Evolutionary conservation across 2,888 invertebrate species (phyloP), one percentile per base, ranked within the genome.

Genomic region (Thereva nobilitata): DNA sequence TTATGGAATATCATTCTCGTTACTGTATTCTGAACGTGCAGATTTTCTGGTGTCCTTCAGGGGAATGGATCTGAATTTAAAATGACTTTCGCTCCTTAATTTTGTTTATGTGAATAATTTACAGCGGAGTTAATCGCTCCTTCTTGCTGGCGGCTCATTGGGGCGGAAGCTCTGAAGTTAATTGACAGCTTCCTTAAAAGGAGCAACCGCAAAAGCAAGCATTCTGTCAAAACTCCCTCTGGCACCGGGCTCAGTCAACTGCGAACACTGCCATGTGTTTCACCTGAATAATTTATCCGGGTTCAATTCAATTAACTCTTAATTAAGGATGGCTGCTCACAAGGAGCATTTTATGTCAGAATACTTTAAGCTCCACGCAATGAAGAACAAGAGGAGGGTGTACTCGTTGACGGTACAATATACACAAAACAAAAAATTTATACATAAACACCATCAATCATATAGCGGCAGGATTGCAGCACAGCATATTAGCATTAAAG

Each of bases 91-190:
- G 42, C 7, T 56, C 44, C 44, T 44, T 56, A 56, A 56, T 44
- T 56, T 56, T 56, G 56, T 56, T 56, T 56, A 42, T 44, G 56
- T 56, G 56, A 56, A 56, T 56, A 56, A 56, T 34, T 56, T 56
- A 56, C 44, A 35, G 2, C 38, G 7, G n/a, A n/a, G 44, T 44
- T 56, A 56, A 56, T 56, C 44, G 56, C 12, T 44, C 42, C 23
- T 23, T 23, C 37, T 56, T 44, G 23, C 34, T 56, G 23, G 34
- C 44, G 42, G 44, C 35, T 56, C 12, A 44, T 23, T 34, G n/a
- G 42, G n/a, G 37, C n/a, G 44, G 42, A 56, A 56, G 42, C 9
- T 56, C n/a, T 34, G 12, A 23, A 8, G n/a, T n/a, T 56, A 56
- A 56, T 56, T 56, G 56, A 56, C 56, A 56, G 23, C 34, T 35